Conservation (phyloP, 1,140 invertebrate species). For the Sminthurinus signatus region DNA sequence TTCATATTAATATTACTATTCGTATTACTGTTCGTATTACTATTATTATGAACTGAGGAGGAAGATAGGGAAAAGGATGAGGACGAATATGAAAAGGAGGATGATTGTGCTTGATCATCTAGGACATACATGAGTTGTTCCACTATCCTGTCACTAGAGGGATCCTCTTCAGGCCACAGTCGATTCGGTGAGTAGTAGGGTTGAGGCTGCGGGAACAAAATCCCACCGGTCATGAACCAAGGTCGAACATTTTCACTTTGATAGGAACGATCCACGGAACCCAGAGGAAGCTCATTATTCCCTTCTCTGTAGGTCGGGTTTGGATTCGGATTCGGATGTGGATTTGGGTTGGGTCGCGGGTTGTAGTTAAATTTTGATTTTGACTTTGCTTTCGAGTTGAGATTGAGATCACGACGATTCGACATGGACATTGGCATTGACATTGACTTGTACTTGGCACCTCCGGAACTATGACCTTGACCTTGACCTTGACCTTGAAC, state of each 20-base stretch:
- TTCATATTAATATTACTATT: too few species aligned
- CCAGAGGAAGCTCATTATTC: too few species aligned
- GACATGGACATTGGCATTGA: too few species aligned
- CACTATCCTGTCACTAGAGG: slow-evolving; percentile 58
- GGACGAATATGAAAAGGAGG: background rate
- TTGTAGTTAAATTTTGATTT: too few species aligned
- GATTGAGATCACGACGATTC: background rate
- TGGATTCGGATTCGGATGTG: too few species aligned
- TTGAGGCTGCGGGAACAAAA: background rate
- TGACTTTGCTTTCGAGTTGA: background rate
- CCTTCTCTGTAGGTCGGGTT: too few species aligned
- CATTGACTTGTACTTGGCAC: too few species aligned
- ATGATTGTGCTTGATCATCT: slow-evolving; percentile 8
- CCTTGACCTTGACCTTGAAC: background rate
- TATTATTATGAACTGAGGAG: too few species aligned
- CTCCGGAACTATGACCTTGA: too few species aligned
- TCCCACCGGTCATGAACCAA: slow-evolving; percentile 39
- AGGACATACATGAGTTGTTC: slow-evolving; percentile 50
- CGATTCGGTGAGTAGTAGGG: slow-evolving; percentile 44
- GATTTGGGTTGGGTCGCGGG: too few species aligned
- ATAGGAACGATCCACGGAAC: background rate
- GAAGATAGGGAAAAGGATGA: too few species aligned
- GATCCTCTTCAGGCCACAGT: slow-evolving; percentile 57
- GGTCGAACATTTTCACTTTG: background rate
- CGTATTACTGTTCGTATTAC: too few species aligned